These are phyloP conservation scores for Cyphomyrus discorhynchus DNA, from an alignment of 2,113 vertebrate species.

Conservation along the genomic window DNA sequence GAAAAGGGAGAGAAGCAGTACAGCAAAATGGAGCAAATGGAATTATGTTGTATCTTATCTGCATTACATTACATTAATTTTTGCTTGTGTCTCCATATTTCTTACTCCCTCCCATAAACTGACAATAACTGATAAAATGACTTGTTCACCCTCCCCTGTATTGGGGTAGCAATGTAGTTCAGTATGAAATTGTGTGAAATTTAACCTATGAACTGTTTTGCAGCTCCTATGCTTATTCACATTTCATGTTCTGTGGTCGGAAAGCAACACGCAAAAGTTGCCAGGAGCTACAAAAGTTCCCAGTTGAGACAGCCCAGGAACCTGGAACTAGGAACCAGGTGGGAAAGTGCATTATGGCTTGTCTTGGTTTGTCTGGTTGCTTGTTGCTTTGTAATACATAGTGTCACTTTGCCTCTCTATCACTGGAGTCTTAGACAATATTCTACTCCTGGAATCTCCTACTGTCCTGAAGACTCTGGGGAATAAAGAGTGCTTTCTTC, in stretches of 20 bases:
- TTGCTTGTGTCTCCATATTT: too few species aligned
- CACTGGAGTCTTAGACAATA: background rate
- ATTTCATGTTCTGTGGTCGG: background rate
- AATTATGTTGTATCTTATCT: background rate
- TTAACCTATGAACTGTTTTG: background rate
- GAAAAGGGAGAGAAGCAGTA: background rate
- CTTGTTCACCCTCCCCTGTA: too few species aligned
- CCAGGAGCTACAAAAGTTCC: background rate
- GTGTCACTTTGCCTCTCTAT: background rate
- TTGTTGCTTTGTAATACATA: background rate
- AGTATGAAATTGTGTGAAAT: too few species aligned
- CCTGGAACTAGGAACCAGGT: background rate
- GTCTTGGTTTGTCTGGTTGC: background rate
- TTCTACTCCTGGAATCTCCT: background rate
- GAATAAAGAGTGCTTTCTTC: background rate
- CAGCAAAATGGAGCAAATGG: background rate
- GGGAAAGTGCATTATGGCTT: background rate
- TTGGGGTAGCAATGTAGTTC: too few species aligned
- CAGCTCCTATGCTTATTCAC: background rate
- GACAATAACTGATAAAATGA: too few species aligned
- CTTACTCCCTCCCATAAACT: too few species aligned
- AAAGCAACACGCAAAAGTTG: background rate
- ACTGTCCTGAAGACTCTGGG: background rate
- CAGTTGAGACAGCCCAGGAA: background rate
- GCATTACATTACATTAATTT: too few species aligned